phyloP scores from a whole-genome alignment of 1,140 invertebrate species.

The Condylostylus longicornis region DNA sequence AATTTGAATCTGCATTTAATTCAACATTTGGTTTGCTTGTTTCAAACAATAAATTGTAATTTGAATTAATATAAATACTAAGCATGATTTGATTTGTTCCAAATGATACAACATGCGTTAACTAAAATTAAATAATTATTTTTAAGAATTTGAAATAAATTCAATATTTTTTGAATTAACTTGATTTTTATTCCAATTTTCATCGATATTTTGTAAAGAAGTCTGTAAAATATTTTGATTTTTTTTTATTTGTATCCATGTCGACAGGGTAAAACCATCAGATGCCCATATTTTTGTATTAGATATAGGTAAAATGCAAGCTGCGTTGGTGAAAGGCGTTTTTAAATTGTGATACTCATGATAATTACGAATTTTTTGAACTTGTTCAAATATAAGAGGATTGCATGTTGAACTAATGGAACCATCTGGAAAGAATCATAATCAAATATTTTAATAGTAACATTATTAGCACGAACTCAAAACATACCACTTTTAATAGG shows the following conservation, averaged over 20 bases:
- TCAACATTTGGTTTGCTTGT: slow-evolving; percentile 22
- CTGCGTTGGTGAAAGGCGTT: slow-evolving; percentile 23
- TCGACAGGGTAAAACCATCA: slow-evolving; percentile 22
- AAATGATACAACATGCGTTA: slow-evolving; percentile 23
- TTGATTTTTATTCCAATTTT: too few species aligned
- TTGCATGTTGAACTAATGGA: slow-evolving; percentile 23
- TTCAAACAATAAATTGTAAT: slow-evolving; percentile 22
- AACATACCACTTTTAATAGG: slow-evolving; percentile 15
- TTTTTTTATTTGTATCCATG: slow-evolving; percentile 26
- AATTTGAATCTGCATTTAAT: slow-evolving; percentile 8
- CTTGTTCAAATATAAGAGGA: slow-evolving; percentile 15
- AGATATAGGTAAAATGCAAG: slow-evolving; percentile 24
- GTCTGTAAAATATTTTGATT: too few species aligned
- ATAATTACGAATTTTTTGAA: slow-evolving; percentile 20
- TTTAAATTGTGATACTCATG: slow-evolving; percentile 18
- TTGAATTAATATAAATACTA: slow-evolving; percentile 23
- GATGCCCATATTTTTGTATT: slow-evolving; percentile 21
- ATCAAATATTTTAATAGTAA: slow-evolving; percentile 1
- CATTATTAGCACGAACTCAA: neutral
- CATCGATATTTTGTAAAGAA: slow-evolving; percentile 14
- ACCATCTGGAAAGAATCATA: slow-evolving; percentile 14
- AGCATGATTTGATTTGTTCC: slow-evolving; percentile 26
- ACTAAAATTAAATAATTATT: slow-evolving; percentile 9
- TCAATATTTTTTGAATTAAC: too few species aligned
- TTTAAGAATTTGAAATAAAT: too few species aligned